Conservation (phyloP, 2,797 vertebrate species). For the Limosa lapponica region DNA sequence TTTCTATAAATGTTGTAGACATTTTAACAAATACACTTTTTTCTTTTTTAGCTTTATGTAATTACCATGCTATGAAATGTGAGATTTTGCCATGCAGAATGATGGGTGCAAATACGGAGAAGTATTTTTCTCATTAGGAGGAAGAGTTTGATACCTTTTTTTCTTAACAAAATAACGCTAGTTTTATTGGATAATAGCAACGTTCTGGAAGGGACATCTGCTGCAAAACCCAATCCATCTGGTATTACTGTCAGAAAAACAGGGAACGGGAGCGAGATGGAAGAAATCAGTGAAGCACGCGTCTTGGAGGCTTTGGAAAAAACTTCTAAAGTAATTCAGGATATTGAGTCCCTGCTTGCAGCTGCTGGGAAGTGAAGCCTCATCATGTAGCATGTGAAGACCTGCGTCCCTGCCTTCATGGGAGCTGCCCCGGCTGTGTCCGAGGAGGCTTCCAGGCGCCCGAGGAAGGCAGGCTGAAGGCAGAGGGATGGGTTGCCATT, state of each 20-base stretch:
- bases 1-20: background rate
- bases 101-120: background rate
- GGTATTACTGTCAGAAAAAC: background rate
- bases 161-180: constrained; percentile 68
- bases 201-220: constrained; percentile 7
- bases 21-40: background rate
- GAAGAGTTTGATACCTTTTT: background rate
- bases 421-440: background rate
- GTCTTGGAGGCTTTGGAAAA: constrained; percentile 72
- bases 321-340: constrained; percentile 77
- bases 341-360: constrained; percentile 79
- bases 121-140: background rate
- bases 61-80: background rate
- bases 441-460: too few relatives aligned
- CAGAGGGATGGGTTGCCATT: fast-evolving
- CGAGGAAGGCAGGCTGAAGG: too few relatives aligned
- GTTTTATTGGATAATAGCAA: constrained; percentile 76
- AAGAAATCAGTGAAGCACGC: background rate
- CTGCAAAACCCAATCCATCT: background rate
- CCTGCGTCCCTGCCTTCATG: fast-evolving
- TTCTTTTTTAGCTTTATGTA: background rate
- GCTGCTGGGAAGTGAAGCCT: constrained; percentile 44
- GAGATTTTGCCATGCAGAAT: background rate
- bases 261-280: background rate
- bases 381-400: fast-evolving